Base-by-base conservation (phyloP, 2,797 vertebrate species). In the Rhinophrynus dorsalis region DNA sequence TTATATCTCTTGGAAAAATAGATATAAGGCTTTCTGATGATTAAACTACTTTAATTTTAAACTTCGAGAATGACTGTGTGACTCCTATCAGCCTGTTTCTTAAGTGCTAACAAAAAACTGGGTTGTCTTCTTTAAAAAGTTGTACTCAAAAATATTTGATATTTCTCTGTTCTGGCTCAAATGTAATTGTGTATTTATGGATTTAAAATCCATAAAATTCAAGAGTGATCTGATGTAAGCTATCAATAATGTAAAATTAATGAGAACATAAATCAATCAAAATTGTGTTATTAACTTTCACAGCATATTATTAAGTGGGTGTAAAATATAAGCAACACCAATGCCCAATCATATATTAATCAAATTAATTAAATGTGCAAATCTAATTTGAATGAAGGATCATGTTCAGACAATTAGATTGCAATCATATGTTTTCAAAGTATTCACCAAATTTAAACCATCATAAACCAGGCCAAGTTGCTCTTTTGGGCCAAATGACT, bases 401-500 rank as follows among this genome's bases (percentile, higher is more conserved):
- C 59, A 29, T 20, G 30, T 51, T 38, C 59, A 38, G 9, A 35
- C 68, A 47, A 54, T 37, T 70, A 61, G 26, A 70, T 38, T 21
- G 51, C 30, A 62, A 27, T 56, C 40, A 29, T 32, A 30, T 47
- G 62, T 47, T 37, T 47, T 23, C 40, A 18, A 33, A 71, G 48
- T 17, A 52, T 17, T 23, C 35, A 5, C 23, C 30, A 38, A 21
- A 3, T 70, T 63, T 56, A 56, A 23, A 30, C 51, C 32, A 15
- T 15, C 30, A 72, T 65, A 42, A 57, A 48, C 26, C 23, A 64
- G 52, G 42, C 60, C 60, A 72, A 65, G 42, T 42, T 65, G 54
- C 59, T 59, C 10, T 44, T 51, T 65, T 29, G 37, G 69, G 44
- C 33, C 52, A 65, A 72, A 65, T 72, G 69, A 42, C 54, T 72